Conservation (phyloP, 1,140 invertebrate genomes). For the Magallana gigas region DNA sequence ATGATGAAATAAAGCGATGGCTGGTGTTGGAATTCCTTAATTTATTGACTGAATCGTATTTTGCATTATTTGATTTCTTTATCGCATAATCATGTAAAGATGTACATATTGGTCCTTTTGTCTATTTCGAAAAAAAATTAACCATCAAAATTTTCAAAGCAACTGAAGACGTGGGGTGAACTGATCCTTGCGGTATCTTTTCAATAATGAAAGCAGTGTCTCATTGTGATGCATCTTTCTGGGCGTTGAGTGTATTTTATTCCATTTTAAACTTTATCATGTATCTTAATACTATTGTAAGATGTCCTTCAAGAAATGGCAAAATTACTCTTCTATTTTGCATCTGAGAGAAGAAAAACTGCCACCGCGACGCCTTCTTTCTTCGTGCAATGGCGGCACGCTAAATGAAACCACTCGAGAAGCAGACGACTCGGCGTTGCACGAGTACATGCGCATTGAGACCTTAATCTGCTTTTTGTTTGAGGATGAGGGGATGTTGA, state of each 20-base stretch:
- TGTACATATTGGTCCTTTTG: no score
- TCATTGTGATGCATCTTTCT: conserved; percentile 27
- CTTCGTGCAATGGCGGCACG: conserved; percentile 50
- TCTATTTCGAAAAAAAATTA: no score
- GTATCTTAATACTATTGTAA: conserved; percentile 41
- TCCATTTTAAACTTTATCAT: conserved; percentile 51
- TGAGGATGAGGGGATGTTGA: conserved; percentile 1
- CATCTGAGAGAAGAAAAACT: conserved; percentile 40
- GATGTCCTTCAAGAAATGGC: conserved; percentile 9
- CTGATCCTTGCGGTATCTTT: neutral
- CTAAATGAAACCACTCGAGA: conserved; percentile 50
- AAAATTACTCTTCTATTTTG: conserved; percentile 42
- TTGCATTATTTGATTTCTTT: no score
- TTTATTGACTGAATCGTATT: no score
- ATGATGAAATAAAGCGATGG: no score
- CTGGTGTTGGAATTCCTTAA: no score
- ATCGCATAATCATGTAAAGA: no score
- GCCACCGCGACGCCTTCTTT: conserved; percentile 48
- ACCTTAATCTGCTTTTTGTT: conserved; percentile 15
- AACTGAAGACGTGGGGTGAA: no score
- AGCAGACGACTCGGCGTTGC: conserved; percentile 38
- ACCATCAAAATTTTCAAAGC: no score
- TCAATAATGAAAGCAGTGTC: neutral
- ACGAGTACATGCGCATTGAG: conserved; percentile 39
- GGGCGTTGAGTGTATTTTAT: conserved; percentile 46